Conservation (phyloP, 1,140 invertebrate species). For the Drosophila arizonae region DNA sequence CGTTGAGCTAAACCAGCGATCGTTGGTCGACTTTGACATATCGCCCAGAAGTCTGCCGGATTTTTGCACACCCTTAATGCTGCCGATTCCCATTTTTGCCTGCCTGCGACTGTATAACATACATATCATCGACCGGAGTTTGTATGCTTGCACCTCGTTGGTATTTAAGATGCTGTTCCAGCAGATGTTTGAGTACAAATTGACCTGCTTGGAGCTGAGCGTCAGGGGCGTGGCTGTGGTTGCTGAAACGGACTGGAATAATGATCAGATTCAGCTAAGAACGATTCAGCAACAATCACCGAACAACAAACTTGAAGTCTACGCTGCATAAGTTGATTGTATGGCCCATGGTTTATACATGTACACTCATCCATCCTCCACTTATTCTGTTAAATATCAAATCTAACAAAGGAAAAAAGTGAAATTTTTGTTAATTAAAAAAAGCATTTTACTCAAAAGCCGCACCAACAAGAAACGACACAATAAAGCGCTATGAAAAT, state of each 20-base stretch:
- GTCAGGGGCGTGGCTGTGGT: slow-evolving; percentile 45
- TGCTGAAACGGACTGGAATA: slow-evolving; percentile 11
- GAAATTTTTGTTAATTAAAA: slow-evolving; percentile 75
- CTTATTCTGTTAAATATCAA: slow-evolving; percentile 50
- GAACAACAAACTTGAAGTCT: slow-evolving; percentile 41
- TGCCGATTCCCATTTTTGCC: slow-evolving; percentile 52
- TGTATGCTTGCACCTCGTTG: slow-evolving; percentile 55
- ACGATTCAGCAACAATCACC: slow-evolving; percentile 6
- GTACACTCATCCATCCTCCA: slow-evolving; percentile 25
- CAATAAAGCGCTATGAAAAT: slow-evolving; percentile 56
- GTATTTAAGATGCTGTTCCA: slow-evolving; percentile 55
- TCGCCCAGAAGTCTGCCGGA: slow-evolving; percentile 54
- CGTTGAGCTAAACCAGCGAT: slow-evolving; percentile 47
- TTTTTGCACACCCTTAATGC: slow-evolving; percentile 52
- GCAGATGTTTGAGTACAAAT: slow-evolving; percentile 58
- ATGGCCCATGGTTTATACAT: slow-evolving; percentile 6
- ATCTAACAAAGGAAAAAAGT: slow-evolving; percentile 57
- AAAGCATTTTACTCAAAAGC: slow-evolving; percentile 53
- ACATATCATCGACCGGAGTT: slow-evolving; percentile 34
- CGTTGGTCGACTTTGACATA: slow-evolving; percentile 45
- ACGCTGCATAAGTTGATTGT: slow-evolving; percentile 9
- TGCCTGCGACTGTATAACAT: slow-evolving; percentile 60
- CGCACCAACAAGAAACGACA: slow-evolving; percentile 26
- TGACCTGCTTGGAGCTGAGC: slow-evolving; percentile 59
- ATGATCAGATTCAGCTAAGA: not conserved